A percentile compares a stretch with the other conserved stretches of the same genome.
Evolutionary conservation across 2,888 invertebrate genomes (phyloP).

Genomic region (Drosophila macrospina): DNA sequence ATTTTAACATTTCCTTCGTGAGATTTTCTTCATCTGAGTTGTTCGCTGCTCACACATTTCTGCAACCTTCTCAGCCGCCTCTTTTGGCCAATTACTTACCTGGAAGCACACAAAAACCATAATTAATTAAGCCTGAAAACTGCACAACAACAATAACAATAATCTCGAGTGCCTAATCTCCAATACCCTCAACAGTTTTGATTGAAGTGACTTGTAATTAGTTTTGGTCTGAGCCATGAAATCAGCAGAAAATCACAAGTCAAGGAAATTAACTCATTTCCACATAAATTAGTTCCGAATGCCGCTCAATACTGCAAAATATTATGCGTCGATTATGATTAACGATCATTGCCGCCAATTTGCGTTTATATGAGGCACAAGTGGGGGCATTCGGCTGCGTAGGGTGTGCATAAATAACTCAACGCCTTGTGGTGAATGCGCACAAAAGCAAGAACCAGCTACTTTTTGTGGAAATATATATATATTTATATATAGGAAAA

Average conservation of each 20-base stretch:
- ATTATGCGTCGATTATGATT: constrained; percentile 83
- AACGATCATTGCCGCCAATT: constrained; percentile 72
- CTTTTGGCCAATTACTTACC: constrained; percentile 45
- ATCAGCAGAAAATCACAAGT: constrained; percentile 77
- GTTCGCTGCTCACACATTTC: neutral
- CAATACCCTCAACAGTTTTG: constrained; percentile 11
- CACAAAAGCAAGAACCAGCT: constrained; percentile 39
- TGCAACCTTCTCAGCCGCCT: constrained; percentile 8
- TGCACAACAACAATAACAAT: constrained; percentile 34
- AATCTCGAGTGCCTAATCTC: constrained; percentile 42
- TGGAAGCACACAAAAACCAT: constrained; percentile 39
- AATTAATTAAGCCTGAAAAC: constrained; percentile 66
- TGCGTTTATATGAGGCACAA: neutral
- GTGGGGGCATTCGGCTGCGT: neutral
- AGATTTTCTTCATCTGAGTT: constrained; percentile 3
- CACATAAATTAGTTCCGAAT: constrained; percentile 81
- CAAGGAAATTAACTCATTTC: constrained; percentile 84
- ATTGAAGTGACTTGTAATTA: constrained; percentile 70
- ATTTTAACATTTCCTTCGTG: neutral
- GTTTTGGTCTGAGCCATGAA: constrained; percentile 59
- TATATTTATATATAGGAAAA: constrained; percentile 24
- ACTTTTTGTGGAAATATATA: constrained; percentile 5
- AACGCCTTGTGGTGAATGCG: constrained; percentile 46
- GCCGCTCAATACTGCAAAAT: constrained; percentile 58
- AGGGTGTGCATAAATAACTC: constrained; percentile 51